Evolutionary conservation across 2,888 invertebrate species (phyloP).

Genomic region (Venusia cambrica): DNA sequence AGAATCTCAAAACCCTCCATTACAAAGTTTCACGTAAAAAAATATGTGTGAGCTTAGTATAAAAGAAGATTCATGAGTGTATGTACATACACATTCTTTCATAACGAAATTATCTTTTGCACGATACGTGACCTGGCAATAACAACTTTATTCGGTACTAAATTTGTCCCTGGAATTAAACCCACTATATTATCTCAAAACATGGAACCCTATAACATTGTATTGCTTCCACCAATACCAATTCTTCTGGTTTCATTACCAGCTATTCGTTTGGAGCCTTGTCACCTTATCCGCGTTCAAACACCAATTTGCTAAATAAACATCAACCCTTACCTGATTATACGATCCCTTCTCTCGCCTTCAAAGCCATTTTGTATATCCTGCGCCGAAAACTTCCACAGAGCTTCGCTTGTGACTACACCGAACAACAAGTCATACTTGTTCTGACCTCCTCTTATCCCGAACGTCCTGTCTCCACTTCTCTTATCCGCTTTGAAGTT

Average conservation of each 20-base stretch:
- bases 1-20: too few relatives aligned
- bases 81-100: too few relatives aligned
- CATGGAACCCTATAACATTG: slow-evolving; percentile 26
- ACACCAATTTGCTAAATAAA: slow-evolving; percentile 71
- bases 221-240: slow-evolving; percentile 32
- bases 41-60: too few relatives aligned
- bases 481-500: slow-evolving; percentile 82
- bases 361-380: slow-evolving; percentile 94
- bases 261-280: slow-evolving; percentile 41
- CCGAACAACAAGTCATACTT: slow-evolving; percentile 94
- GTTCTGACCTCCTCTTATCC: slow-evolving; percentile 79
- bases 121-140: slow-evolving; percentile 1
- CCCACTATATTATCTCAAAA: slow-evolving; percentile 22
- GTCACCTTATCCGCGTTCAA: slow-evolving; percentile 45
- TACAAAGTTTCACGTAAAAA: too few relatives aligned
- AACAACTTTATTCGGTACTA: slow-evolving; percentile 11
- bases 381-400: slow-evolving; percentile 93
- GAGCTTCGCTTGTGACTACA: slow-evolving; percentile 94
- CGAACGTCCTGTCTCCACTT: slow-evolving; percentile 82
- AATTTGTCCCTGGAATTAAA: slow-evolving; percentile 17
- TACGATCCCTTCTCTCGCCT: slow-evolving; percentile 92
- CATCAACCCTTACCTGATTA: slow-evolving; percentile 82
- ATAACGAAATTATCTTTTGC: too few relatives aligned
- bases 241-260: slow-evolving; percentile 47
- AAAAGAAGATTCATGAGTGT: too few relatives aligned